Evolutionary conservation across 2,113 vertebrate genomes (phyloP), one percentile per base, ranked within the genome.

Genomic region (Labrus mixtus): DNA sequence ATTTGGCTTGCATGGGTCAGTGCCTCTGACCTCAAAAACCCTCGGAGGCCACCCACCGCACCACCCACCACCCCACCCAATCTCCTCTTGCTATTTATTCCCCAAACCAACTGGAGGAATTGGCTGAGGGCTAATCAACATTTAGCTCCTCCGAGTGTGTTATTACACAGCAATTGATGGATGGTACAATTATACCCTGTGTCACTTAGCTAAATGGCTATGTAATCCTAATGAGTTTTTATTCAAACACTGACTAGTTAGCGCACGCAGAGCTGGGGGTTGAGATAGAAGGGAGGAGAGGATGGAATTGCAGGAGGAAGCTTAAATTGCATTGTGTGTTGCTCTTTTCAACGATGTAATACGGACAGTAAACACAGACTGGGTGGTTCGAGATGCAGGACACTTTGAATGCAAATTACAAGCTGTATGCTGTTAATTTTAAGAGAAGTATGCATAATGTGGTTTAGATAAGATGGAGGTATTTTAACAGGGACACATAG

Each of bases 191-290:
- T 94, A 95, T 85, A 91, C 71, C 81, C 92, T 81, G 91, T 94
- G 90, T 92, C 93, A 87, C 90, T 94, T 94, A 95, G 91, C 93
- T 94, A 95, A 96, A 95, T 90, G 88, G 85, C 90, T 94, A 90
- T 87, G 88, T 94, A 92, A 95, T 94, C 93, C 91, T 94, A 91
- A 95, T 94, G 92, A 93, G 87, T 76, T 88, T 92, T 94, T 93
- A 87, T 94, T 95, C 91, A 94, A 94, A 96, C 91, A 94, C 89
- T 74, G 76, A 88, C 80, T 85, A 91, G 88, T 93, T 92, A 90
- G 88, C 56, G 60, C 67, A 80, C 73, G 59, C 81, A 81, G 81
- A 80, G 51, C 53, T 54, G 55, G 71, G 68, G 55, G 10, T 36
- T 25, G 60, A 33, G 17, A 22, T n/a, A 13, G 23, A 43, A 23